Base-by-base conservation (phyloP, 2,113 vertebrate species). In the Connochaetes taurinus region DNA sequence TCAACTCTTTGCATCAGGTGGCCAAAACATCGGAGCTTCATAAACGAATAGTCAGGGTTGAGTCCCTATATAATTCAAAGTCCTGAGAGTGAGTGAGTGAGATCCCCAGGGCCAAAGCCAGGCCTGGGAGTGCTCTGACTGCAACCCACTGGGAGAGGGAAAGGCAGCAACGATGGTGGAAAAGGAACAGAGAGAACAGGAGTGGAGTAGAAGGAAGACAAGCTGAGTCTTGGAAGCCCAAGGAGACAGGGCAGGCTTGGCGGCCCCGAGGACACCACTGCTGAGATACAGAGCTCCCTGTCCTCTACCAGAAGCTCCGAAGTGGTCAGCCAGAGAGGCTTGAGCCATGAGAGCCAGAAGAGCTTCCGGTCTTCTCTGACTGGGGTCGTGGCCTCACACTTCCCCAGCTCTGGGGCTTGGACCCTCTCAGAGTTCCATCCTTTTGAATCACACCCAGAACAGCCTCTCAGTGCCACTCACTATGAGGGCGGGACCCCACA, bases 401-500 rank as follows among this genome's bases (percentile, higher is more conserved):
- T 19, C 7, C 19, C 43, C n/a, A 14, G 17, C 25, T 23, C 13
- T 2, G 7, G 33, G 43, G 8, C 6, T 1, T 52, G 52, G 43
- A 58, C 25, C 7, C 21, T 45, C 52, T 67, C 10, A 6, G 40
- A 2, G 16, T 62, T 29, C 62, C 14, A 14, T 55, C 62, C 74
- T 94, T 87, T 62, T 76, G 60, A 47, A n/a, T 3, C n/a, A 4
- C 0, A 0, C 74, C 40, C 27, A 4, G 7, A 60, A 47, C 2
- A 25, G 27, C 36, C 33, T 78, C 60, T 90, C 67, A 15, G 12
- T 0, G 15, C 47, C 60, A 23, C 53, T 55, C 5, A 6, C 13
- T 43, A 1, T 0, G 23, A 9, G 11, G 14, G 7, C 0, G 1
- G 23, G n/a, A 74, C 1, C 0, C 53, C 6, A 16, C 3, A 0